A percentile compares a stretch with the other conserved stretches of the same genome.
Conservation (phyloP, 2,888 invertebrate genomes). For the Mesochorus sp. region DNA sequence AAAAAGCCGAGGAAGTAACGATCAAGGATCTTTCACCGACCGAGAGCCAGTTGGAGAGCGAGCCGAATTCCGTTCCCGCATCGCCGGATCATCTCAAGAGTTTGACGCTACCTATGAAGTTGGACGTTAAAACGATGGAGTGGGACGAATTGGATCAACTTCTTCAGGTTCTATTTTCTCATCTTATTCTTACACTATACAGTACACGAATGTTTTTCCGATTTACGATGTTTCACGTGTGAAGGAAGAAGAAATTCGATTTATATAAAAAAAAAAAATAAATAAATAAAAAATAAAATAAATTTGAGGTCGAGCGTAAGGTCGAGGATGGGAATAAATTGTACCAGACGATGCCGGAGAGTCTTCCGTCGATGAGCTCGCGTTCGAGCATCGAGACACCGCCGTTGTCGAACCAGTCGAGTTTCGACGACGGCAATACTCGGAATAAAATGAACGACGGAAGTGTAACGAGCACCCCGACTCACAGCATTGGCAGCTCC, state of each 20-base stretch:
- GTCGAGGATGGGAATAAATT: conserved; percentile 86
- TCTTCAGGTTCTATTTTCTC: conserved; percentile 83
- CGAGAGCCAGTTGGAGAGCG: conserved; percentile 72
- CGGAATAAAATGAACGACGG: conserved; percentile 70
- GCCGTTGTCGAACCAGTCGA: conserved; percentile 69
- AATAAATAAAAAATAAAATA: not conserved
- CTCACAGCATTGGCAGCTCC: conserved; percentile 79
- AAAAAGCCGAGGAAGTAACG: conserved; percentile 70
- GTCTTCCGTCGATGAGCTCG: conserved; percentile 84
- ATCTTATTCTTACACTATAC: too few species aligned
- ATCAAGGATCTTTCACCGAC: conserved; percentile 70
- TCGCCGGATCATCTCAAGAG: conserved; percentile 81
- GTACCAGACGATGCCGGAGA: conserved; percentile 88
- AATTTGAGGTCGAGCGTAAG: conserved; percentile 84
- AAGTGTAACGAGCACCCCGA: conserved; percentile 78
- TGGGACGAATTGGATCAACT: conserved; percentile 89
- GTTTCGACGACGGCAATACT: conserved; percentile 69
- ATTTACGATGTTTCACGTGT: too few species aligned
- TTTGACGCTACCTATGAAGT: conserved; percentile 86
- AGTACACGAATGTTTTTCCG: too few species aligned
- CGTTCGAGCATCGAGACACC: conserved; percentile 77
- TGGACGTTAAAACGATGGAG: conserved; percentile 86
- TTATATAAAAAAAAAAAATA: not conserved
- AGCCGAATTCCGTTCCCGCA: conserved; percentile 75
- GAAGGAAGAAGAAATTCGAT: not conserved